These are phyloP conservation scores for Poliocrania exsul DNA, from an alignment of 2,797 vertebrate species.

Conservation along the genomic window DNA sequence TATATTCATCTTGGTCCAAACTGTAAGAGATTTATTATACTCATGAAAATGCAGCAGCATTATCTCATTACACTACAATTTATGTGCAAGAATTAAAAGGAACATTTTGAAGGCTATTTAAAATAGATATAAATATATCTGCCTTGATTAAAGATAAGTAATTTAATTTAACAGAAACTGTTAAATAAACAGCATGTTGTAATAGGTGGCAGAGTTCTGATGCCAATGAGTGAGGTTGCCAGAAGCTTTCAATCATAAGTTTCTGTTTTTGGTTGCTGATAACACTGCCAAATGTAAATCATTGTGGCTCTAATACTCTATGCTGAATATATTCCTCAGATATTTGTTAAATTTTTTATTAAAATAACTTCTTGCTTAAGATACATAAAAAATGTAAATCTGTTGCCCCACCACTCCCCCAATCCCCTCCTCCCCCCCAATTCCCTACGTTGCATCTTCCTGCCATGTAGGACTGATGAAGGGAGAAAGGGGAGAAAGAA, in stretches of 20 bases:
- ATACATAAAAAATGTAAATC: not conserved
- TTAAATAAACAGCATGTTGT: conserved; percentile 31
- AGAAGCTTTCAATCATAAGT: conserved; percentile 26
- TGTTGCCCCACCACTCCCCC: fast-evolving
- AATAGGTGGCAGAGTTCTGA: not conserved
- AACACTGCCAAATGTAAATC: not conserved
- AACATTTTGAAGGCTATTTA: conserved; percentile 34
- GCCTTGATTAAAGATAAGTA: conserved; percentile 26
- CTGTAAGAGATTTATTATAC: not conserved
- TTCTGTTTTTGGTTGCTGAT: not conserved
- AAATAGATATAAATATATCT: conserved; percentile 48
- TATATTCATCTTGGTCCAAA: not conserved
- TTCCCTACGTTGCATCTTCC: fast-evolving
- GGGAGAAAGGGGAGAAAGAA: not conserved
- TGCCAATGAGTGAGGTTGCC: conserved; percentile 15
- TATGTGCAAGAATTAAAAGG: conserved; percentile 32
- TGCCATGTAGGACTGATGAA: not conserved
- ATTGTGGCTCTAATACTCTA: not conserved
- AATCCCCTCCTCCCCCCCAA: fast-evolving
- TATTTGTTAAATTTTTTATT: not conserved
- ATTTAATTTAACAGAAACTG: conserved; percentile 55
- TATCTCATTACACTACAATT: conserved; percentile 17
- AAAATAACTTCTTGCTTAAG: not conserved
- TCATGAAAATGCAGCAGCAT: conserved; percentile 25
- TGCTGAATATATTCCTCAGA: not conserved